These are phyloP conservation scores for Rhamphomyia laevipes DNA, from an alignment of 2,888 invertebrate species.

Conservation along the genomic window DNA sequence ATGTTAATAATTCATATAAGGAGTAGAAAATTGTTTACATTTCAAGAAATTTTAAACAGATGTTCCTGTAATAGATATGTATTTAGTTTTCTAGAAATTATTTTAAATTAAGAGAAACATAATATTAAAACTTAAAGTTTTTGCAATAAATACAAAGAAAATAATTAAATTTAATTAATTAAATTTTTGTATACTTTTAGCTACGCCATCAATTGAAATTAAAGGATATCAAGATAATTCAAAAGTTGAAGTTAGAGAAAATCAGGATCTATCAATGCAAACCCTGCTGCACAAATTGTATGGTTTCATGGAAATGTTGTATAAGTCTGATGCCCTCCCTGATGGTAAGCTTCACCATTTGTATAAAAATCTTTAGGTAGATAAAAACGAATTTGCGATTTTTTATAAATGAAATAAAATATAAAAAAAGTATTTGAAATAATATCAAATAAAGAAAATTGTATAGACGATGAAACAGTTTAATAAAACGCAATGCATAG, in stretches of 20 bases:
- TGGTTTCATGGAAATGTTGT: slow-evolving; percentile 78
- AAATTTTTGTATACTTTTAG: slow-evolving; percentile 43
- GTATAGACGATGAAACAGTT: no score
- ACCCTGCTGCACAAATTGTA: slow-evolving; percentile 77
- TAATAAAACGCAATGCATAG: no score
- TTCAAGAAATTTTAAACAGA: neutral
- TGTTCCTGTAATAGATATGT: no score
- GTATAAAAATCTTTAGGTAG: no score
- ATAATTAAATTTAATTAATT: neutral
- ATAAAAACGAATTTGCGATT: no score
- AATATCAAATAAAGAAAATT: no score
- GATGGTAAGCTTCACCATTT: slow-evolving; percentile 42
- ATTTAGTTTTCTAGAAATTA: no score
- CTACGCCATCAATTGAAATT: slow-evolving; percentile 81
- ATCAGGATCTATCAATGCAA: slow-evolving; percentile 67
- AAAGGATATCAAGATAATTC: slow-evolving; percentile 63
- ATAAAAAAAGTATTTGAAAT: no score
- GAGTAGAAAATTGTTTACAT: neutral
- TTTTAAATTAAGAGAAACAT: no score
- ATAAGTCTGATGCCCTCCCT: no score
- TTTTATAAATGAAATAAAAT: no score
- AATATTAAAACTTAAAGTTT: neutral
- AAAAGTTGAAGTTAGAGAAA: slow-evolving; percentile 70
- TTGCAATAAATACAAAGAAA: neutral
- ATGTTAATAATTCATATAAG: no score